Percentiles rank a stretch among this genome's conserved stretches.
These are phyloP conservation scores for Siderastrea siderea DNA, from an alignment of 92 coral and sea anemone genomes.

Conservation along the genomic window DNA sequence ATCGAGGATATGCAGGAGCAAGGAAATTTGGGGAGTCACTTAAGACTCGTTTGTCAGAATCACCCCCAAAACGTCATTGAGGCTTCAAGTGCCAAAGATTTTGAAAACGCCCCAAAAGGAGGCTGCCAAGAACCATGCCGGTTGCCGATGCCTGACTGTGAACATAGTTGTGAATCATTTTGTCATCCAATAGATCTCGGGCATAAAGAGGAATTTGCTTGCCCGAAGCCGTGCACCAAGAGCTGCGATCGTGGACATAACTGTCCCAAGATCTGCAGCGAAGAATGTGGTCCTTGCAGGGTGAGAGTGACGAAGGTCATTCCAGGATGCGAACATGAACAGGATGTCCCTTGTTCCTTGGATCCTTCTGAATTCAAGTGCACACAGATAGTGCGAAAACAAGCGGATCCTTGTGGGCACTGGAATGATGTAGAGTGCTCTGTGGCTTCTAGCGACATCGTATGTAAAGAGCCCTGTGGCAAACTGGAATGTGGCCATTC, in stretches of 20 bases:
- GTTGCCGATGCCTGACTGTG: slow-evolving; percentile 66
- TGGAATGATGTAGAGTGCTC: slow-evolving; percentile 62
- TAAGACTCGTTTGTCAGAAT: slow-evolving; percentile 89
- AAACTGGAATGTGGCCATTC: slow-evolving; percentile 74
- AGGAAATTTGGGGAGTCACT: slow-evolving; percentile 63
- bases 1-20: slow-evolving; percentile 76
- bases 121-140: slow-evolving; percentile 82
- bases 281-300: slow-evolving; percentile 82
- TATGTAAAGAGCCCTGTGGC: slow-evolving; percentile 78
- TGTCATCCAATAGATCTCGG: slow-evolving; percentile 90
- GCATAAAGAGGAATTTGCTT: slow-evolving; percentile 73
- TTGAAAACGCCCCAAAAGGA: slow-evolving; percentile 86
- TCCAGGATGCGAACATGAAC: slow-evolving; percentile 76
- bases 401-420: slow-evolving; percentile 82
- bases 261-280: slow-evolving; percentile 72
- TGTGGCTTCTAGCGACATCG: slow-evolving; percentile 46
- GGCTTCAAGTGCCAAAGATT: slow-evolving; percentile 82
- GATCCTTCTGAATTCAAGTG: slow-evolving; percentile 74
- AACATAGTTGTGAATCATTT: slow-evolving; percentile 64
- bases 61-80: slow-evolving; percentile 83
- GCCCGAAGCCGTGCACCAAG: slow-evolving; percentile 73
- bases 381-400: slow-evolving; percentile 28
- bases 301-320: slow-evolving; percentile 65
- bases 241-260: slow-evolving; percentile 68
- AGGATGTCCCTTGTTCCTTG: slow-evolving; percentile 80